These are phyloP conservation scores for Tenthredo scrophulariae DNA, from an alignment of 2,888 invertebrate species.

Conservation along the genomic window DNA sequence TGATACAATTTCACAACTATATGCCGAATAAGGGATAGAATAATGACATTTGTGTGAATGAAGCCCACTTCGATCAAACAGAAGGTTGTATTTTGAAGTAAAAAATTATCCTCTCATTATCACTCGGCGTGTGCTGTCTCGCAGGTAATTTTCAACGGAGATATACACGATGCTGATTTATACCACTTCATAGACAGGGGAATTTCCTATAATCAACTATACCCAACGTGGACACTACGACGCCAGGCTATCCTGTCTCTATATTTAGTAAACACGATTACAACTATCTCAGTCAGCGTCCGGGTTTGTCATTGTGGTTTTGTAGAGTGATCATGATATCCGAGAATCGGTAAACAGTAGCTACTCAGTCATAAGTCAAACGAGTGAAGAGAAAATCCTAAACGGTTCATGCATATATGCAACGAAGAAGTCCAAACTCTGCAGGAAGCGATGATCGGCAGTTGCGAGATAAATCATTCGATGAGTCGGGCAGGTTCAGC, in stretches of 20 bases:
- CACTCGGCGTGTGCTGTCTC: background rate
- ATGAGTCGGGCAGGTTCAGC: background rate
- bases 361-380: background rate
- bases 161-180: background rate
- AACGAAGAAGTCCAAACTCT: background rate
- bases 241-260: background rate
- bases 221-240: background rate
- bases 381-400: background rate
- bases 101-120: background rate
- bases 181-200: background rate
- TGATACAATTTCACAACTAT: background rate
- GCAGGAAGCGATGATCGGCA: background rate
- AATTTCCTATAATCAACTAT: background rate
- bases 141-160: background rate
- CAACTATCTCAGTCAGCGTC: background rate
- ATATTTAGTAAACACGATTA: conserved; percentile 14
- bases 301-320: conserved; percentile 33
- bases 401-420: background rate
- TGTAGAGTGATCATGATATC: background rate
- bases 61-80: background rate
- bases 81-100: background rate
- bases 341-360: background rate
- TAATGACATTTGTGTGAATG: background rate
- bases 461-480: background rate
- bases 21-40: background rate